Conservation (phyloP, 2,113 vertebrate genomes). For the Trogon melanurus region DNA sequence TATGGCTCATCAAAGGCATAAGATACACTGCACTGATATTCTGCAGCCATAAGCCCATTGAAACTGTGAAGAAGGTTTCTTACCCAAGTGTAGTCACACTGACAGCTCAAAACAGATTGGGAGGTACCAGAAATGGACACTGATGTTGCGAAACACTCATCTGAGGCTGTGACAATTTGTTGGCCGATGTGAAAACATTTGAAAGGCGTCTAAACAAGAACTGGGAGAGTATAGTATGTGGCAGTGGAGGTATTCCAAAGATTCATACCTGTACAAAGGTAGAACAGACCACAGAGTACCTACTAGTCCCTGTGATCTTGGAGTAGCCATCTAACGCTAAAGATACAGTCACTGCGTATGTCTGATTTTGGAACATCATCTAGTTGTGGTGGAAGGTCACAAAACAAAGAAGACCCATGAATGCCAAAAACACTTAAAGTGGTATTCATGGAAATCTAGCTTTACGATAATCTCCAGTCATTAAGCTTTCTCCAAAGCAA, state of each 20-base stretch:
- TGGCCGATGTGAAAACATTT: not conserved
- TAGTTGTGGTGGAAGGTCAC: not conserved
- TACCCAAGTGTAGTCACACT: not conserved
- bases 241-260: not conserved
- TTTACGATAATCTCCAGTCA: not conserved
- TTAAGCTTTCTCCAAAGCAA: constrained; percentile 22
- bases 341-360: fast-evolving
- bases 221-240: not conserved
- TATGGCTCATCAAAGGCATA: not conserved
- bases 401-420: not conserved
- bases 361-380: not conserved
- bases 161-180: not conserved
- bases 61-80: not conserved
- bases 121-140: not conserved
- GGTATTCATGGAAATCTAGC: not conserved
- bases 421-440: not conserved
- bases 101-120: not conserved
- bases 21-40: not conserved
- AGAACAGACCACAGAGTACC: not conserved
- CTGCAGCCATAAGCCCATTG: not conserved
- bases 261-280: not conserved
- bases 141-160: not conserved
- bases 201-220: not conserved
- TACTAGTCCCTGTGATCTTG: not conserved
- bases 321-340: not conserved